Base-by-base conservation (phyloP, 2,888 invertebrate species). In the Chesias legatella region DNA sequence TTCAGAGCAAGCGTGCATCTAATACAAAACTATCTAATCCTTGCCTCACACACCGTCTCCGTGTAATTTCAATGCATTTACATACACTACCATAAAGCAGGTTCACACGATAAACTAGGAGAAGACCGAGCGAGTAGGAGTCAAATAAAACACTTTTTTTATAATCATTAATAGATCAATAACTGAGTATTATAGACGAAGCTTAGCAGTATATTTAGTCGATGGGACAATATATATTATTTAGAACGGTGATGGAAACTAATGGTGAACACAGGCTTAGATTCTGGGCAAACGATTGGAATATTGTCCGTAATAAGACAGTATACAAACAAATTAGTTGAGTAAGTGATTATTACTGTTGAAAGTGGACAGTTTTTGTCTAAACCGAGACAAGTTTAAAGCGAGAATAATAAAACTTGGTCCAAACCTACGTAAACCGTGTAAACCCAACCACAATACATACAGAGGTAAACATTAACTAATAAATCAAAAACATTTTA, bases 391-490 rank as follows among this genome's bases (percentile, higher is more conserved):
- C 13, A n/a, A n/a, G n/a, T n/a, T n/a, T n/a, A n/a, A n/a, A n/a
- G n/a, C n/a, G n/a, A n/a, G 13, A 17, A 5, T 17, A 17, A 17
- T 17, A 17, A 17, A 17, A 17, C 21, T 23, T n/a, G 7, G 4
- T 11, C 30, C 10, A 22, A 24, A 3, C 21, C 11, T 25, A n/a
- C 11, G 1, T 2, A 21, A 10, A 35, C 9, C 36, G 30, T 33
- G 34, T 23, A 30, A 40, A 36, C 42, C 32, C 36, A 42, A 64
- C 65, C 70, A 73, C 66, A 79, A 79, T 75, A 66, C 63, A 80
- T 73, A 79, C 68, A 73, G 79, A 82, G 80, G 81, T 82, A 82
- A 78, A 82, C 72, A 73, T 78, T 79, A 75, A 67, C 68, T 58
- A 67, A 63, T 67, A 64, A 24, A 43, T 40, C 38, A 60, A 57